phyloP scores from a whole-genome alignment of 1,140 invertebrate species.

The Goniozus legneri region DNA sequence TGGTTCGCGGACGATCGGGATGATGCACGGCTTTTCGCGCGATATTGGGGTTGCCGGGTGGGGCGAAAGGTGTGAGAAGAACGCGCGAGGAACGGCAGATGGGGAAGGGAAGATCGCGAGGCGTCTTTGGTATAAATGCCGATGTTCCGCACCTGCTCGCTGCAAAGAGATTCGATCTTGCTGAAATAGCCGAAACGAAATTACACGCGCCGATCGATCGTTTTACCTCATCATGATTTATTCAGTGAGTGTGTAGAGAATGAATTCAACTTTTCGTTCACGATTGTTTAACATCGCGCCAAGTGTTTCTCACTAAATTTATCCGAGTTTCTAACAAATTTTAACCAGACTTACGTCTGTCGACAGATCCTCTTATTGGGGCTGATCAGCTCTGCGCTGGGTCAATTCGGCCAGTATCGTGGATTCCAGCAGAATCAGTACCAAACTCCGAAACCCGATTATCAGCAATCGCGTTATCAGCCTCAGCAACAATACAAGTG shows the following conservation, averaged over 20 bases:
- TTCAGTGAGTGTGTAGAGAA: conserved; percentile 49
- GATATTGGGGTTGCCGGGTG: conserved; percentile 6
- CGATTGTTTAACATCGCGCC: too few relatives aligned
- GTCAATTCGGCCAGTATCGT: conserved; percentile 34
- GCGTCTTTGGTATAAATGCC: conserved; percentile 50
- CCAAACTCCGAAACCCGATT: conserved; percentile 26
- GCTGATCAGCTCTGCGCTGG: conserved; percentile 34
- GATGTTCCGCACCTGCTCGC: conserved; percentile 19
- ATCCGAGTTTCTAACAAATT: too few relatives aligned
- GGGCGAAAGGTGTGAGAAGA: conserved; percentile 5
- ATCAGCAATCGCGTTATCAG: conserved; percentile 24
- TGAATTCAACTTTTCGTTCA: too few relatives aligned
- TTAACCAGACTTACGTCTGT: too few relatives aligned
- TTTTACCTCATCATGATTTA: conserved; percentile 43
- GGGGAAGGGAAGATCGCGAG: conserved; percentile 43
- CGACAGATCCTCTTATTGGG: conserved; percentile 41
- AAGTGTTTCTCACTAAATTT: too few relatives aligned
- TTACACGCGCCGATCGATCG: too few relatives aligned
- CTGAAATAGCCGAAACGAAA: conserved; percentile 34
- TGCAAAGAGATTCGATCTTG: conserved; percentile 41
- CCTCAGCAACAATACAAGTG: conserved; percentile 36
- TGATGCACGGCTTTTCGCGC: too few relatives aligned
- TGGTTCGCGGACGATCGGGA: too few relatives aligned
- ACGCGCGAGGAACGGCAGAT: conserved; percentile 26
- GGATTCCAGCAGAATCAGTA: conserved; percentile 31